Percentiles rank a stretch among this genome's conserved stretches.
These are phyloP conservation scores for Ophion ventricosus DNA, from an alignment of 2,888 invertebrate genomes.

Conservation along the genomic window DNA sequence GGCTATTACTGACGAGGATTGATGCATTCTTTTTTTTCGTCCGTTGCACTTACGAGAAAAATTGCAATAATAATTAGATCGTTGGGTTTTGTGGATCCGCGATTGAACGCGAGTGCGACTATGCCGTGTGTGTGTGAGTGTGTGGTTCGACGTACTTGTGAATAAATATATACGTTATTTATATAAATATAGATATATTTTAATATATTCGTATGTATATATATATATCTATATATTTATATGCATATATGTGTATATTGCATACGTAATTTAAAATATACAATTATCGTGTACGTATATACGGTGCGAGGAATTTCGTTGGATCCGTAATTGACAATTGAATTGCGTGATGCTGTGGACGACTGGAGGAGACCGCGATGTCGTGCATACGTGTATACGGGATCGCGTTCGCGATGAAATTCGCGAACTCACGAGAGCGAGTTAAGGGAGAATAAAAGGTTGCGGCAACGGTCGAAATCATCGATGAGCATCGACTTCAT, in stretches of 20 bases:
- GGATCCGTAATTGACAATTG: constrained; percentile 16
- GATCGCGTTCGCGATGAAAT: constrained; percentile 18
- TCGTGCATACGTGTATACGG: constrained; percentile 30
- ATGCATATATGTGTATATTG: not conserved
- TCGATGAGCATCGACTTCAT: not conserved
- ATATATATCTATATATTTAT: not conserved
- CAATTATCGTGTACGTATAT: not conserved
- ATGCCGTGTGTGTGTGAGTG: not conserved
- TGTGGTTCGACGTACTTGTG: constrained; percentile 1
- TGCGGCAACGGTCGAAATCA: not conserved
- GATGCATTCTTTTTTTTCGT: too few species aligned
- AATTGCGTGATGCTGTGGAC: constrained; percentile 40
- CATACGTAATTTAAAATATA: not conserved
- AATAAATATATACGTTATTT: not conserved
- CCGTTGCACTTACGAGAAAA: not conserved
- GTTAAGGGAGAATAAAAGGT: not conserved
- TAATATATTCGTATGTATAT: not conserved
- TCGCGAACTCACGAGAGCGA: not conserved
- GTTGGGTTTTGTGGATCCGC: not conserved
- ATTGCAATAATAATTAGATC: not conserved
- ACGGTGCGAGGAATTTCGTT: constrained; percentile 21
- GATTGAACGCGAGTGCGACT: not conserved
- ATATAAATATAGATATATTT: not conserved
- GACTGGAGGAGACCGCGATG: not conserved
- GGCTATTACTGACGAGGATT: not conserved